Evolutionary conservation across 2,888 invertebrate species (phyloP).

Genomic region (Tineola bisselliella): DNA sequence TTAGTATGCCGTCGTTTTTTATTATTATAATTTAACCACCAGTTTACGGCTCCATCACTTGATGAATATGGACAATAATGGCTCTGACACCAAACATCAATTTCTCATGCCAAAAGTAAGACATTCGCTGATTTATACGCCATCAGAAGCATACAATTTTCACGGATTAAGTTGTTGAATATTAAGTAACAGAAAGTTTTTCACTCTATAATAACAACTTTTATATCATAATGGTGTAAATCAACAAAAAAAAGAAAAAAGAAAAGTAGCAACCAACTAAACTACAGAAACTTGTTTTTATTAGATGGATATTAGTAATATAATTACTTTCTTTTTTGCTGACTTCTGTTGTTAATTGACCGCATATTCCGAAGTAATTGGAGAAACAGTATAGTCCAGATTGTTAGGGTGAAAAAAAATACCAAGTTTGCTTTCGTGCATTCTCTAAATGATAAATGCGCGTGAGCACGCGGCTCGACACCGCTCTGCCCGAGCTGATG

Average conservation of each 20-base stretch:
- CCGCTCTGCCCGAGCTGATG: neutral
- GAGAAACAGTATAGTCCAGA: slow-evolving; percentile 15
- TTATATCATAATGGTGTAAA: neutral
- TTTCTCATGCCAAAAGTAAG: neutral
- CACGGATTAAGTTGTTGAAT: neutral
- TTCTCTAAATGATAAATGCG: slow-evolving; percentile 14
- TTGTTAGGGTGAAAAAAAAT: slow-evolving; percentile 13
- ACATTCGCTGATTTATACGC: neutral
- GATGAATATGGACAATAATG: neutral
- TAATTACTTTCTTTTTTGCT: neutral
- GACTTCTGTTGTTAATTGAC: neutral
- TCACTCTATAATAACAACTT: neutral
- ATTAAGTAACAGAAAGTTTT: slow-evolving; percentile 3
- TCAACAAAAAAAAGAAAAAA: too few species aligned
- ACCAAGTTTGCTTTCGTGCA: slow-evolving; percentile 17
- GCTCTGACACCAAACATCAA: neutral
- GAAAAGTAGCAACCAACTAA: neutral
- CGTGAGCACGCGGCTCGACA: slow-evolving; percentile 3
- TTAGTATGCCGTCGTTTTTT: neutral
- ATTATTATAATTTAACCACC: neutral
- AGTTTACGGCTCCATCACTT: neutral
- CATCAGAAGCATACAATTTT: neutral
- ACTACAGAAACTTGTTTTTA: neutral
- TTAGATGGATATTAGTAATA: neutral
- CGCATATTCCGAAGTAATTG: slow-evolving; percentile 12